A percentile compares a stretch with the other conserved stretches of the same genome.
Conservation (phyloP, 2,797 vertebrate genomes). For the Argentina silus region DNA sequence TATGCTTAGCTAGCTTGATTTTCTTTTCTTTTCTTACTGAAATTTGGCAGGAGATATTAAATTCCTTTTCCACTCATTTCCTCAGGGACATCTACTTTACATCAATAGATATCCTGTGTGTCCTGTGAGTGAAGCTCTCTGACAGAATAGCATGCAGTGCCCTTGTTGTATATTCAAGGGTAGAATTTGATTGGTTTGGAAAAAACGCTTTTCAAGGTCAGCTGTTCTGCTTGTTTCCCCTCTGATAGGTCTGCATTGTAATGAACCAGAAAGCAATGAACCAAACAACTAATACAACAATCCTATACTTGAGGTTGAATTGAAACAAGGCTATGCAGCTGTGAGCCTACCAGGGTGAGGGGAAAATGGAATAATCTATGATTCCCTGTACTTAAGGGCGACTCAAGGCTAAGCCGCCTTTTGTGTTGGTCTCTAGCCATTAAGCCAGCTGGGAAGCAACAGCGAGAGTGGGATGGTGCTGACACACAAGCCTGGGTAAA, state of each 20-base stretch:
- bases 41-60: constrained; percentile 4
- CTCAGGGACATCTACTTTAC: neutral
- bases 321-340: constrained; percentile 8
- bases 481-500: constrained; percentile 38
- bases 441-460: constrained; percentile 51
- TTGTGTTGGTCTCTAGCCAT: constrained; percentile 43
- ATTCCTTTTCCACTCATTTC: constrained; percentile 7
- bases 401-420: constrained; percentile 47
- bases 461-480: constrained; percentile 1
- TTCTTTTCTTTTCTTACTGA: neutral
- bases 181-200: constrained; percentile 7
- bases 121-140: neutral
- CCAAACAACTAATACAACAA: constrained; percentile 46
- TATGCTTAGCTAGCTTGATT: neutral
- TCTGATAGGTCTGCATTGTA: neutral
- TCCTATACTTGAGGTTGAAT: constrained; percentile 40
- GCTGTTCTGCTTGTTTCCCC: neutral
- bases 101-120: constrained; percentile 1
- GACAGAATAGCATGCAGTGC: neutral
- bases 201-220: neutral
- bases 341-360: constrained; percentile 16
- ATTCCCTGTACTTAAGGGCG: constrained; percentile 46
- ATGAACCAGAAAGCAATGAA: constrained; percentile 31
- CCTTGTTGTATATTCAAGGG: neutral
- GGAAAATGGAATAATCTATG: neutral